These are phyloP conservation scores for Paramisgurnus dabryanus DNA, from an alignment of 2,113 vertebrate genomes.

Conservation along the genomic window DNA sequence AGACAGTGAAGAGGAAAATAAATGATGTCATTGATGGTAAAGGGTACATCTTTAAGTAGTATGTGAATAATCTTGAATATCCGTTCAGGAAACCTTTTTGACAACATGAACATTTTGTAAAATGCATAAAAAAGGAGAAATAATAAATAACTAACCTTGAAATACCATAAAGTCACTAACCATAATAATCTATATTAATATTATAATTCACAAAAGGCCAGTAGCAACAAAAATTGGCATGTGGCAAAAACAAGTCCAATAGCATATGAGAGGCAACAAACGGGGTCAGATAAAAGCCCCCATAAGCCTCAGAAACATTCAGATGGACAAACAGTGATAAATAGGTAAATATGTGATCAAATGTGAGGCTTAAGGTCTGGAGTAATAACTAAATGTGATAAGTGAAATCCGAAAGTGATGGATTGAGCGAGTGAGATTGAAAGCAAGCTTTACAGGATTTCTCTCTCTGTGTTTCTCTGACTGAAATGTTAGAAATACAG, in stretches of 20 bases:
- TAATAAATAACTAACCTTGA: background rate
- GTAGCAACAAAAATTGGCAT: background rate
- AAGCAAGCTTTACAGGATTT: slow-evolving; percentile 38
- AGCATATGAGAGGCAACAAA: slow-evolving; percentile 33
- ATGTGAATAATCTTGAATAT: background rate
- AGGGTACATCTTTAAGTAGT: background rate
- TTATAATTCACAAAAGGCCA: background rate
- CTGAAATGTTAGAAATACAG: slow-evolving; percentile 52
- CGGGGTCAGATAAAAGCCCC: slow-evolving; percentile 37
- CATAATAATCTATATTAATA: background rate
- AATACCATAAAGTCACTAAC: background rate
- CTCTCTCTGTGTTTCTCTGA: slow-evolving; percentile 33
- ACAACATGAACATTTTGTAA: too few relatives aligned
- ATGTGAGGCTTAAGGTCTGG: slow-evolving; percentile 20
- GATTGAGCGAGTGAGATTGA: slow-evolving; percentile 32
- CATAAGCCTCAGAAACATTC: slow-evolving; percentile 18
- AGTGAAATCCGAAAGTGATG: slow-evolving; percentile 41
- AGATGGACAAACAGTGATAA: slow-evolving; percentile 48
- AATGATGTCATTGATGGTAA: background rate
- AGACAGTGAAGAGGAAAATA: slow-evolving; percentile 10
- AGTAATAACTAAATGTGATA: slow-evolving; percentile 41
- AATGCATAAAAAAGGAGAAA: too few relatives aligned
- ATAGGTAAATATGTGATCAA: slow-evolving; percentile 46
- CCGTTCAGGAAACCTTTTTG: too few relatives aligned
- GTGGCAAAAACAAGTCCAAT: slow-evolving; percentile 18